Percentiles rank a stretch among this genome's conserved stretches.
phyloP scores from a whole-genome alignment of 1,140 invertebrate species.

The Danaus melanippus region DNA sequence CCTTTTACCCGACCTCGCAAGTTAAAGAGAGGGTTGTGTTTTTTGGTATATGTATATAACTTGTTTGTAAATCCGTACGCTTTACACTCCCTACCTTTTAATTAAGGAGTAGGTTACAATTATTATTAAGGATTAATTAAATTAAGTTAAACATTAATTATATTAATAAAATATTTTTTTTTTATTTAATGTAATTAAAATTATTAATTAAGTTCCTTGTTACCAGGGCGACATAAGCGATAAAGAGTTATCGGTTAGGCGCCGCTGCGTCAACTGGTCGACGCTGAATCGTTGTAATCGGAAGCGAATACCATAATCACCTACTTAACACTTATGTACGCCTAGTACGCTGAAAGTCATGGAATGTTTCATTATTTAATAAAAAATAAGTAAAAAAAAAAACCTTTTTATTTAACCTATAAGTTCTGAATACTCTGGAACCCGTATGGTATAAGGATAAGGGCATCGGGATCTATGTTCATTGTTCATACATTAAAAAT shows the following conservation, averaged over 20 bases:
- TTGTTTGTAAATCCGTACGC: too few relatives aligned
- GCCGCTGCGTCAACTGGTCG: conserved; percentile 25
- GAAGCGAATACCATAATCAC: conserved; percentile 19
- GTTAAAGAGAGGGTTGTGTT: too few relatives aligned
- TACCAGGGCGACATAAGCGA: conserved; percentile 22
- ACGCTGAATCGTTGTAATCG: conserved; percentile 40
- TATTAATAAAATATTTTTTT: too few relatives aligned
- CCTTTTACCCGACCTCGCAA: too few relatives aligned
- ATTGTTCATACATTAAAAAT: conserved; percentile 8
- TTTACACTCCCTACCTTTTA: too few relatives aligned
- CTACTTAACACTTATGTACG: conserved; percentile 28
- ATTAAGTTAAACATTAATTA: too few relatives aligned
- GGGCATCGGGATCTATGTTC: conserved; percentile 3
- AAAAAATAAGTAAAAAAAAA: too few relatives aligned
- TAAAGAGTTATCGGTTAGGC: conserved; percentile 12
- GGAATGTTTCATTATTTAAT: conserved; percentile 11
- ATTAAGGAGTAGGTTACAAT: too few relatives aligned
- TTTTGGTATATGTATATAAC: too few relatives aligned
- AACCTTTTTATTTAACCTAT: too few relatives aligned
- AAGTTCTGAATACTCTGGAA: too few relatives aligned
- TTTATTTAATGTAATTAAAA: conserved; percentile 14
- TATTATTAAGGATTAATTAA: too few relatives aligned
- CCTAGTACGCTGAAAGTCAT: conserved; percentile 28
- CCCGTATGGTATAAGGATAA: not conserved
- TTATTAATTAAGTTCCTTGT: conserved; percentile 26